Evolutionary conservation across 2,888 invertebrate species (phyloP).

Genomic region (Carabus problematicus): DNA sequence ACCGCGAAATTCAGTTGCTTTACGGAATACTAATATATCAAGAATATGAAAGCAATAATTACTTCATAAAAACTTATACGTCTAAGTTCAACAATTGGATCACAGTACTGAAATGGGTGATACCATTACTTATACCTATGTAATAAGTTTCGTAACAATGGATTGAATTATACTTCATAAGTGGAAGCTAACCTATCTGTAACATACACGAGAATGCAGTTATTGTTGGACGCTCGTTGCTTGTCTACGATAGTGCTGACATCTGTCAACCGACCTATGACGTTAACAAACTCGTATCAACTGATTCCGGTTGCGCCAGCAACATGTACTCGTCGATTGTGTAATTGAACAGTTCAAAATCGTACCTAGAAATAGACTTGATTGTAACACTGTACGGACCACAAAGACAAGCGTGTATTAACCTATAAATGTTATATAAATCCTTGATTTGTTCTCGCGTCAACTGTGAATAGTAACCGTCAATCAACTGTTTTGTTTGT

Average conservation of each 20-base stretch:
- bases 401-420: background rate
- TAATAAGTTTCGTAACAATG: constrained; percentile 29
- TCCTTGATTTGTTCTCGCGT: constrained; percentile 76
- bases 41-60: background rate
- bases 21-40: constrained; percentile 9
- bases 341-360: constrained; percentile 88
- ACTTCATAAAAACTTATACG: constrained; percentile 2
- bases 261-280: constrained; percentile 44
- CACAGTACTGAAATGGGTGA: constrained; percentile 37
- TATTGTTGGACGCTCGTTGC: background rate
- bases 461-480: constrained; percentile 78
- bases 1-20: too few relatives aligned
- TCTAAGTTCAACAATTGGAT: constrained; percentile 30
- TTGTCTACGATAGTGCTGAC: constrained; percentile 46
- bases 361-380: constrained; percentile 69
- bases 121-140: constrained; percentile 25
- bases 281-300: constrained; percentile 46
- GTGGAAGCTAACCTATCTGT: constrained; percentile 27
- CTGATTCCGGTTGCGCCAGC: constrained; percentile 60
- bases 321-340: constrained; percentile 75
- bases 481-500: constrained; percentile 75
- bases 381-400: background rate
- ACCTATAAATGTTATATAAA: constrained; percentile 83
- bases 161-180: constrained; percentile 29
- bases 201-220: background rate